Evolutionary conservation across 2,797 vertebrate genomes (phyloP), one percentile per base, ranked within the genome.

Genomic region (Florisuga fusca): DNA sequence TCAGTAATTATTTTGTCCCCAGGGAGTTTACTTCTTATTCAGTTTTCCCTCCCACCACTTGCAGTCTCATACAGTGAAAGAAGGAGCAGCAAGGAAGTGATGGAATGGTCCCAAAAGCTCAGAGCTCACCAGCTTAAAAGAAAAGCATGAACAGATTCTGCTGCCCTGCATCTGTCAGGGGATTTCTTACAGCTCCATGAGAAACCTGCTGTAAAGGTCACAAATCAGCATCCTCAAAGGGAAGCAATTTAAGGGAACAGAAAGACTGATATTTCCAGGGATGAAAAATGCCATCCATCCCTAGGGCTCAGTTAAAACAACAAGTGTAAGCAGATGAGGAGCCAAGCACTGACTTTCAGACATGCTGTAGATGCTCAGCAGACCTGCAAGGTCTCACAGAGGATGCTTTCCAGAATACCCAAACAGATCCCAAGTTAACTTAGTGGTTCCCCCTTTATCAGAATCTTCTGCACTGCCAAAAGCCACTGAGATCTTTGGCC

Each of bases 201-300:
- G 81, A 87, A 93, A 84, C 26, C 55, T 38, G 61, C 64, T 58
- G 26, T 36, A 36, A 88, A 86, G 75, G 76, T 89, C 80, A 91
- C 59, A 69, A 89, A 82, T 20, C 63, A 89, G 29, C 51, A 79
- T 25, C 33, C 71, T 89, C 71, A 59, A 71, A 87, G 79, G 26
- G 18, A 62, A 69, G 66, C 6, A 5, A 34, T 38, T 66, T 26
- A 77, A 19, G 53, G 33, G 41, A 88, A 64, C 6, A 19, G 63
- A 53, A 73, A 61, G 55, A 51, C 1, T 78, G 83, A 31, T 33
- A 31, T 9, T 5, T 3, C 43, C 59, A 73, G 55, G 71, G 67
- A 59, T 51, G 66, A 87, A 59, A 76, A 94, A 67, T 34, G 54
- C 69, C 55, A 59, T 4, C 82, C 61, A 80, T 19, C 20, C 61